These are phyloP conservation scores for Parnassius glacialis DNA, from an alignment of 2,888 invertebrate genomes.

Conservation along the genomic window DNA sequence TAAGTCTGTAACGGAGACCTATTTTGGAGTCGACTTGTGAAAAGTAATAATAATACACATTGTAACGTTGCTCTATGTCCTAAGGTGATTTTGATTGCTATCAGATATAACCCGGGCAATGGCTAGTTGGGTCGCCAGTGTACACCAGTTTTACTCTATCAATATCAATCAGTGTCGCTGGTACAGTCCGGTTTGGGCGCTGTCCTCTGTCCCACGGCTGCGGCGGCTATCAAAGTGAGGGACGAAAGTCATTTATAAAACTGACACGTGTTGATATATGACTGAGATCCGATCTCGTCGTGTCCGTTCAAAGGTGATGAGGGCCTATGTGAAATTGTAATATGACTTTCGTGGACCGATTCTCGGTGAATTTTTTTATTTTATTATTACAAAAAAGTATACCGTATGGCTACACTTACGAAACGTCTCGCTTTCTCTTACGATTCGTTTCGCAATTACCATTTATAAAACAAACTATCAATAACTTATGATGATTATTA, in stretches of 20 bases:
- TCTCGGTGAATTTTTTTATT: not conserved
- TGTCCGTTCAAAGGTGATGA: constrained; percentile 28
- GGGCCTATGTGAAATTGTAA: not conserved
- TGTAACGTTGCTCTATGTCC: too few relatives aligned
- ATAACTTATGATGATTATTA: too few relatives aligned
- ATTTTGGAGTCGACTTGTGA: too few relatives aligned
- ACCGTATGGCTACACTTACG: too few relatives aligned
- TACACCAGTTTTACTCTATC: constrained; percentile 47
- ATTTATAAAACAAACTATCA: too few relatives aligned
- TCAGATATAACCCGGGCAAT: not conserved
- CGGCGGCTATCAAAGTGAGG: constrained; percentile 48
- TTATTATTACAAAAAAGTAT: too few relatives aligned
- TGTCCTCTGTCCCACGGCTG: constrained; percentile 48
- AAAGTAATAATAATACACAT: too few relatives aligned
- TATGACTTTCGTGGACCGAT: not conserved
- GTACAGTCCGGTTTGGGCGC: constrained; percentile 24
- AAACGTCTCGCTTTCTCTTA: too few relatives aligned
- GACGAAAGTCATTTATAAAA: constrained; percentile 60
- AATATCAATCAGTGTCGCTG: constrained; percentile 64
- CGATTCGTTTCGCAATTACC: too few relatives aligned
- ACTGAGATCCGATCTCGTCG: constrained; percentile 32
- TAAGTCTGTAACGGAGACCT: too few relatives aligned
- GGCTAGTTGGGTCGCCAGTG: constrained; percentile 16
- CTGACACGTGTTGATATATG: constrained; percentile 64
- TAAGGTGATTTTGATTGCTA: constrained; percentile 8